These are phyloP conservation scores for Peromyscus attwateri DNA, from an alignment of 2,797 vertebrate species.

Conservation along the genomic window DNA sequence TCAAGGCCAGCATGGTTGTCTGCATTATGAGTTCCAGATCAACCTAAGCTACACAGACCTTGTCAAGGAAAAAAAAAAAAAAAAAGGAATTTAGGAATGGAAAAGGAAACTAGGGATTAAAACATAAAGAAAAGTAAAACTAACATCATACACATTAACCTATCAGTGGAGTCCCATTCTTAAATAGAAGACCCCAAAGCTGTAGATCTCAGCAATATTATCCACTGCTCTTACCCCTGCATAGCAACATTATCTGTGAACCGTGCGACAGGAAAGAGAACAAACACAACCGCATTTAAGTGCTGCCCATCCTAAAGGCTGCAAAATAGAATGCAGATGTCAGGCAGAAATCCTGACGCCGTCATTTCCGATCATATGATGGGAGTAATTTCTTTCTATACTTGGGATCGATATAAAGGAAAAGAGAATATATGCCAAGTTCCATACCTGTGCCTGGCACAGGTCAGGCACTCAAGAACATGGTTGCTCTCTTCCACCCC, in stretches of 20 bases:
- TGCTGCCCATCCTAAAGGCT: not conserved
- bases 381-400: conserved; percentile 16
- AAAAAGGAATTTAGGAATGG: not conserved
- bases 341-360: not conserved
- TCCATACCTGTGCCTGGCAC: not conserved
- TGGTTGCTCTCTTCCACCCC: not conserved
- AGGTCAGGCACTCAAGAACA: not conserved
- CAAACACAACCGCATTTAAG: conserved; percentile 39
- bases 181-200: not conserved
- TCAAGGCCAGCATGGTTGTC: not conserved
- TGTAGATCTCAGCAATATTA: not conserved
- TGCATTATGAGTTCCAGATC: not conserved
- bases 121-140: not conserved
- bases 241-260: not conserved
- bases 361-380: not conserved
- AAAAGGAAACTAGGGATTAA: not conserved
- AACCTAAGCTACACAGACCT: not conserved
- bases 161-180: not conserved
- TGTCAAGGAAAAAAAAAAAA: not conserved
- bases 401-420: not conserved
- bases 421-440: not conserved
- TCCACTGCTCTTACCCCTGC: not conserved
- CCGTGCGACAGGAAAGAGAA: conserved; percentile 27
- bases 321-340: not conserved
- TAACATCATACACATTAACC: not conserved